phyloP scores from a whole-genome alignment of 2,797 vertebrate species.

The Scyliorhinus canicula region DNA sequence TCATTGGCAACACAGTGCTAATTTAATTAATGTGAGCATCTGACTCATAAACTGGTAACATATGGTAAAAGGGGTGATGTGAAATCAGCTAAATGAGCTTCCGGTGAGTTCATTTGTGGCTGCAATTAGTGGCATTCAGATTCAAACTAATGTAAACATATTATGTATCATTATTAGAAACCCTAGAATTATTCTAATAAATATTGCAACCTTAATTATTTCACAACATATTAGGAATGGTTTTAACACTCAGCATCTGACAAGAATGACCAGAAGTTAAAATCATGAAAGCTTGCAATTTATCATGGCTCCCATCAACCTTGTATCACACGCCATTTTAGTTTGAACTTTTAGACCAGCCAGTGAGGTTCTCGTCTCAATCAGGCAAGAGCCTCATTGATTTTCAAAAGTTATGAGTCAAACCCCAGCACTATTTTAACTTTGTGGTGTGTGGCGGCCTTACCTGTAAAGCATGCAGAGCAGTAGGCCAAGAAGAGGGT shows the following conservation, averaged over 20 bases:
- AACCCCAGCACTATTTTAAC: not conserved
- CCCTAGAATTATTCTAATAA: not conserved
- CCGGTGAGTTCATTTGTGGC: not conserved
- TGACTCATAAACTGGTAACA: constrained; percentile 3
- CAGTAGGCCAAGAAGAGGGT: not conserved
- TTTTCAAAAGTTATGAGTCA: not conserved
- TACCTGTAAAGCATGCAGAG: not conserved
- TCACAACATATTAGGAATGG: not conserved
- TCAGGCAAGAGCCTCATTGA: no score
- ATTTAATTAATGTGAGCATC: constrained; percentile 11
- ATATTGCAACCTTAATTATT: not conserved
- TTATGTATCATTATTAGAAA: not conserved
- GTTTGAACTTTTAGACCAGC: not conserved
- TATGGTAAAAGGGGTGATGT: not conserved
- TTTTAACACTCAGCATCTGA: not conserved
- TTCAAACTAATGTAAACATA: constrained; percentile 5
- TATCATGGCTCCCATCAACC: not conserved
- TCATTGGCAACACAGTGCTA: not conserved
- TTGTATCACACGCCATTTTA: not conserved
- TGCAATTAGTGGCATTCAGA: not conserved
- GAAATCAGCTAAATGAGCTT: not conserved
- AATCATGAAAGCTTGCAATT: not conserved
- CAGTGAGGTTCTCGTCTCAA: not conserved
- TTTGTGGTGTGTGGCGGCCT: not conserved
- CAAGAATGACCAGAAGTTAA: not conserved